Base-by-base conservation (phyloP, 1,140 invertebrate species). In the Orchesella cincta region DNA sequence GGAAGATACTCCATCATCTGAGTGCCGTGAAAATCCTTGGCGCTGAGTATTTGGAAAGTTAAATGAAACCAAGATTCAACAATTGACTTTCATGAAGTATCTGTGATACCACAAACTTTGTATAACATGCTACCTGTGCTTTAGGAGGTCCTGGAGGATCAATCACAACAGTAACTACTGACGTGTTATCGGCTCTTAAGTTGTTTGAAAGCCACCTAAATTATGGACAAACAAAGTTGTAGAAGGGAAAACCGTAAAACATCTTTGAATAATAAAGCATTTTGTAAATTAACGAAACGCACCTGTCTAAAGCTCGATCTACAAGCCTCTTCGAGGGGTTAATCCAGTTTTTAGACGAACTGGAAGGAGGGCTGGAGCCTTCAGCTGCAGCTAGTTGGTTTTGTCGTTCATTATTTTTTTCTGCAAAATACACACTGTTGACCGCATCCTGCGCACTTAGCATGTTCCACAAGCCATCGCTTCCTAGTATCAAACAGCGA, bases 391-490 rank as follows among this genome's bases (percentile, higher is more conserved):
- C 74, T 28, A 67, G 54, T 33, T 78, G 35, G 1, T 79, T 87
- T 82, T 67, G 88, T 78, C 90, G 89, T 83, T 94, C 93, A 84
- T 96, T 95, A 57, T 93, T 91, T 74, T 88, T 89, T 84, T 95
- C 93, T 14, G 93, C 92, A 39, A 89, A 88, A 81, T 93, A 91
- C 3, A 98, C 95, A 79, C 93, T 89, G 62, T 90, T 88, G 2
- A 98, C 94, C n/a, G 95, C 93, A 81, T 90, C 90, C 82, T 92
- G 88, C 0, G 95, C 88, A 1, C 90, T 91, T 52, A 98, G 85
- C 90, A 98, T 96, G 86, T 99, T 98, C 94, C 95, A 98, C 16
- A 98, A 86, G 2, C 97, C 97, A 87, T 99, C 97, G 0, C 95
- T 97, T 75, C 94, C 97, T 82, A 98, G 93, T 76, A 99, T 93